These are phyloP conservation scores for Ceratoteleas bidentatus DNA, from an alignment of 1,140 invertebrate genomes.

Conservation along the genomic window DNA sequence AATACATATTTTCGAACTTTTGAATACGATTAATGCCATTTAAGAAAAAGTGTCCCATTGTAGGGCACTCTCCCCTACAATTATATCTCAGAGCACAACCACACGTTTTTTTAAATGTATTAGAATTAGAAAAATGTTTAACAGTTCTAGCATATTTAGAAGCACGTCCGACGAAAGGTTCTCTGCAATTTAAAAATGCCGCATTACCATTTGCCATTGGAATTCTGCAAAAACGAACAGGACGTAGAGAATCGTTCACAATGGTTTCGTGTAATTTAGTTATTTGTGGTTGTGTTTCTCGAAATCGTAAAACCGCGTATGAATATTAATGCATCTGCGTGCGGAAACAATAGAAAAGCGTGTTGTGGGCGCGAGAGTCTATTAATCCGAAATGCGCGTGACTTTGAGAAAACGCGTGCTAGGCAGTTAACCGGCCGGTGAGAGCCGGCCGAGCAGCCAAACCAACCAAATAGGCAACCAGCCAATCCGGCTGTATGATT, in stretches of 20 bases:
- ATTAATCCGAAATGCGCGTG: conserved; percentile 25
- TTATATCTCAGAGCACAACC: too few species aligned
- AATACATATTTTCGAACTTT: too few species aligned
- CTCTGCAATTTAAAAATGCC: too few species aligned
- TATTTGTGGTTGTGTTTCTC: neutral
- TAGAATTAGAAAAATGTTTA: too few species aligned
- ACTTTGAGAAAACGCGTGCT: conserved; percentile 23
- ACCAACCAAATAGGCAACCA: conserved; percentile 42
- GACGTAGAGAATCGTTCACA: neutral
- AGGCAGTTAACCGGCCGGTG: conserved; percentile 9
- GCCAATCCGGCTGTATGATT: conserved; percentile 54
- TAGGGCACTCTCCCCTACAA: too few species aligned
- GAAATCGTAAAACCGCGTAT: conserved; percentile 19
- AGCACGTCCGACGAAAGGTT: too few species aligned
- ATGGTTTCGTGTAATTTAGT: neutral
- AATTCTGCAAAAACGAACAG: too few species aligned
- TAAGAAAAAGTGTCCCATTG: too few species aligned
- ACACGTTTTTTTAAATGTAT: too few species aligned
- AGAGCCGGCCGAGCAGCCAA: conserved; percentile 18
- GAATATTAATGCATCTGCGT: conserved; percentile 15
- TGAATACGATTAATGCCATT: too few species aligned
- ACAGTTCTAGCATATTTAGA: too few species aligned
- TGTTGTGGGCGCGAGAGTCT: conserved; percentile 12
- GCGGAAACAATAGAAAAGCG: conserved; percentile 29
- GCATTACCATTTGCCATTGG: too few species aligned